These are phyloP conservation scores for Lutraria lutraria DNA, from an alignment of 2,888 invertebrate genomes.

Conservation along the genomic window DNA sequence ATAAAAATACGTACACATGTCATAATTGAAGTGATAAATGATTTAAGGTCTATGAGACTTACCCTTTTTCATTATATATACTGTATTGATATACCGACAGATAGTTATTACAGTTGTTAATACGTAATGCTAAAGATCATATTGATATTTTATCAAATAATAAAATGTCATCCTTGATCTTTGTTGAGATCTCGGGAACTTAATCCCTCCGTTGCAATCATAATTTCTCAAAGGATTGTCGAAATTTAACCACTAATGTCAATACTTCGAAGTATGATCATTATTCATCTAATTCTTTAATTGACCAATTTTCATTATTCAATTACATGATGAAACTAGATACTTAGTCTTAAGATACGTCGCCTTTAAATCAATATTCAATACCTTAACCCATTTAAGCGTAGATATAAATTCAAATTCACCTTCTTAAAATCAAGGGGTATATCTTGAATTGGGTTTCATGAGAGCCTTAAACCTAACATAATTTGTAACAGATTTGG, in stretches of 20 bases:
- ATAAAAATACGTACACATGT: no score
- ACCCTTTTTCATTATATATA: no score
- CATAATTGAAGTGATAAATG: no score
- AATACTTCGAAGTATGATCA: not conserved
- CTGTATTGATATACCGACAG: not conserved
- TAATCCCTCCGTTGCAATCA: not conserved
- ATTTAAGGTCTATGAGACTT: no score
- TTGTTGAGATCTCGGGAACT: not conserved
- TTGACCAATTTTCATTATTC: not conserved
- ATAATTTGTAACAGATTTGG: not conserved
- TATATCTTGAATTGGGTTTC: not conserved
- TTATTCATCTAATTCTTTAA: not conserved
- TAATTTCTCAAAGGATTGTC: not conserved
- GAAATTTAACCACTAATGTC: not conserved
- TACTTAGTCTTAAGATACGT: not conserved
- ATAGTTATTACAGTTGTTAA: not conserved
- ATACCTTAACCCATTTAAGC: not conserved
- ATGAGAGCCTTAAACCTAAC: not conserved
- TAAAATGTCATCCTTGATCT: not conserved
- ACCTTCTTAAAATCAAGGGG: not conserved
- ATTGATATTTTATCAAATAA: not conserved
- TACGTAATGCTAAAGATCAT: not conserved
- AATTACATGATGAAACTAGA: constrained; percentile 8
- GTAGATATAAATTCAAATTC: not conserved
- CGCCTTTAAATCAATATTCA: constrained; percentile 14